Base-by-base conservation (phyloP, 2,797 vertebrate species). In the Orestias chungarensis region DNA sequence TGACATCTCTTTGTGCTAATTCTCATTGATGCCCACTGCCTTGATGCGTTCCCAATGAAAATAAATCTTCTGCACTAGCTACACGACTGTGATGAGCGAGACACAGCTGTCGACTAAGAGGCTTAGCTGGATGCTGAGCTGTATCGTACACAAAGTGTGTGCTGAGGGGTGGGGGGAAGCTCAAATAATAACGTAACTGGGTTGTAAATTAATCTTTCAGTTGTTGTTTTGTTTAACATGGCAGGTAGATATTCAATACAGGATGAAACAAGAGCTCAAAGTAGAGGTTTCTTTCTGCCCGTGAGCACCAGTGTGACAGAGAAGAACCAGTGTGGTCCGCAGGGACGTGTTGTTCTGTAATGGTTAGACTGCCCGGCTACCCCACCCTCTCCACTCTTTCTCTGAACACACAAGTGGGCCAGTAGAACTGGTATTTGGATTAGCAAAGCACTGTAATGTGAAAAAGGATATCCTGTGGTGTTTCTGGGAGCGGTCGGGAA, bases 391-490 rank as follows among this genome's bases (percentile, higher is more conserved):
- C n/a, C 2, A 1, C 75, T 82, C 76, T 71, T 75, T 80, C 57
- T 3, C 6, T 55, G 33, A 83, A 61, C 80, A 82, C 79, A 86
- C 81, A 70, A 83, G 70, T 62, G 65, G 77, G 66, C 86, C 80
- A 69, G 88, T 78, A 54, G 54, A 88, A 88, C 89, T 92, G 90
- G 88, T 89, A 87, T 92, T 89, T 82, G 71, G 62, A 87, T 86
- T 79, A 87, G 88, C 83, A 76, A 3, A 77, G 74, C 64, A 62
- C 73, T 73, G 50, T 2, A 27, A 44, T 62, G n/a, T 84, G 85
- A 70, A 87, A 91, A 89, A 84, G 78, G 87, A 92, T 92, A 82
- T 86, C 71, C 77, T 69, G 79, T 52, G 25, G 75, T 85, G 80
- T 86, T 84, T 71, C 71, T 12, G 86, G 91, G 90, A 83, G 91